These are phyloP conservation scores for Pangasius krempfi DNA, from an alignment of 2,797 vertebrate genomes.

Conservation along the genomic window DNA sequence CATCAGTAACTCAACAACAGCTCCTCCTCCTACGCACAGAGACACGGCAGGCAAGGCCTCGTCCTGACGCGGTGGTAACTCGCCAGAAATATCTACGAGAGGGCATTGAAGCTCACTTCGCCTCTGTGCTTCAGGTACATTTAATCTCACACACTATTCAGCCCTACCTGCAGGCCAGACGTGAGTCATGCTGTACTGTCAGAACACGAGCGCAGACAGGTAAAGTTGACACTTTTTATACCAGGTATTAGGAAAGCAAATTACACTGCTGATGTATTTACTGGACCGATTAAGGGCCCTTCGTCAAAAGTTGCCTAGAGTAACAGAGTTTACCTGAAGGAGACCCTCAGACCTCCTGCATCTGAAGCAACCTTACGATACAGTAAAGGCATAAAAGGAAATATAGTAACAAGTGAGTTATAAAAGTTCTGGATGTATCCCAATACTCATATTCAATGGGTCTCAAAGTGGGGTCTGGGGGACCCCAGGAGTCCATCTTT, in stretches of 20 bases:
- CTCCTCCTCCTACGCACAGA: constrained; percentile 24
- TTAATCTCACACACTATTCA: constrained; percentile 31
- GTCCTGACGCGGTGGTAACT: neutral
- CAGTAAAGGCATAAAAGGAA: neutral
- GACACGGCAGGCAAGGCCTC: constrained; percentile 11
- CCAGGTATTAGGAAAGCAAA: constrained; percentile 39
- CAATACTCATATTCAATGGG: too few species aligned
- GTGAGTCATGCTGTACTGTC: constrained; percentile 39
- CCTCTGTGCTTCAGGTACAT: constrained; percentile 3
- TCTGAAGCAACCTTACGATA: neutral
- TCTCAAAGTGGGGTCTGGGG: too few species aligned
- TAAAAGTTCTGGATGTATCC: too few species aligned
- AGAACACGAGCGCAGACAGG: constrained; percentile 39
- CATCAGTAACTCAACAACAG: constrained; percentile 43
- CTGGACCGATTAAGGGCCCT: constrained; percentile 25
- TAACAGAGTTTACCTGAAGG: constrained; percentile 34
- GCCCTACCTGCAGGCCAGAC: constrained; percentile 48
- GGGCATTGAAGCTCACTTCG: neutral
- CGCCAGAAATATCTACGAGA: constrained; percentile 15
- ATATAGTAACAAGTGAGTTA: neutral
- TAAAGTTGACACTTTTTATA: constrained; percentile 42
- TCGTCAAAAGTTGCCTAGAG: constrained; percentile 35
- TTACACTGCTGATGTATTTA: constrained; percentile 33
- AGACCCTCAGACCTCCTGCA: constrained; percentile 9
- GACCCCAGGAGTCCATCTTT: too few species aligned